phyloP scores from a whole-genome alignment of 2,797 vertebrate genomes.

The Oophaga sylvatica region DNA sequence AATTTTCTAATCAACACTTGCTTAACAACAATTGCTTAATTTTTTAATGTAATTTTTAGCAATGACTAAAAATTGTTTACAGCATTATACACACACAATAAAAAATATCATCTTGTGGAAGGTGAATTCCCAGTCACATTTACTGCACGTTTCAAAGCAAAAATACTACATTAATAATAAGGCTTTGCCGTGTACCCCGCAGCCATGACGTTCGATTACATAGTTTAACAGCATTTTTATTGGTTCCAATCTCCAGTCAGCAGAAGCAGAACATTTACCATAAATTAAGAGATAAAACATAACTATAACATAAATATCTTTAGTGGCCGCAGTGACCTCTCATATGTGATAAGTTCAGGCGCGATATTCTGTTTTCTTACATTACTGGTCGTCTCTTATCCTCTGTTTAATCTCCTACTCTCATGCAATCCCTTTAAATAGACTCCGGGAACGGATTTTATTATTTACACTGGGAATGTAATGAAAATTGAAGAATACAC shows the following conservation, averaged over 20 bases:
- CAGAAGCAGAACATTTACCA: slow-evolving; percentile 22
- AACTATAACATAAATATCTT: slow-evolving; percentile 44
- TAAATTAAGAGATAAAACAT: slow-evolving; percentile 41
- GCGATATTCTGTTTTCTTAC: background rate
- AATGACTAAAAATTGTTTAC: background rate
- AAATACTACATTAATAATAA: slow-evolving; percentile 32
- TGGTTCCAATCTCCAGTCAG: slow-evolving; percentile 34
- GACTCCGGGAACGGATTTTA: background rate
- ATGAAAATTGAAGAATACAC: background rate
- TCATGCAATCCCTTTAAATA: slow-evolving; percentile 7
- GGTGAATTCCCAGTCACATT: slow-evolving; percentile 22
- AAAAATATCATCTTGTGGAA: background rate
- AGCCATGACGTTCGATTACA: slow-evolving; percentile 37
- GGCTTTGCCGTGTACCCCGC: background rate
- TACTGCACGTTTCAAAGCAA: background rate
- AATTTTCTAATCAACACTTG: background rate
- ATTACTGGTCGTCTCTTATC: slow-evolving; percentile 8
- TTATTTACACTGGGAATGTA: background rate
- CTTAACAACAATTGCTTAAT: too few relatives aligned
- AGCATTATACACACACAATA: background rate
- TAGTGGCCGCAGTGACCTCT: slow-evolving; percentile 30
- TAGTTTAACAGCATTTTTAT: slow-evolving; percentile 38
- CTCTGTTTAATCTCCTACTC: background rate
- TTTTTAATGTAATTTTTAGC: background rate
- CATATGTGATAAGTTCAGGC: slow-evolving; percentile 5